A percentile compares a stretch with the other conserved stretches of the same genome.
Conservation (phyloP, 2,888 invertebrate species). For the Bembecia ichneumoniformis region DNA sequence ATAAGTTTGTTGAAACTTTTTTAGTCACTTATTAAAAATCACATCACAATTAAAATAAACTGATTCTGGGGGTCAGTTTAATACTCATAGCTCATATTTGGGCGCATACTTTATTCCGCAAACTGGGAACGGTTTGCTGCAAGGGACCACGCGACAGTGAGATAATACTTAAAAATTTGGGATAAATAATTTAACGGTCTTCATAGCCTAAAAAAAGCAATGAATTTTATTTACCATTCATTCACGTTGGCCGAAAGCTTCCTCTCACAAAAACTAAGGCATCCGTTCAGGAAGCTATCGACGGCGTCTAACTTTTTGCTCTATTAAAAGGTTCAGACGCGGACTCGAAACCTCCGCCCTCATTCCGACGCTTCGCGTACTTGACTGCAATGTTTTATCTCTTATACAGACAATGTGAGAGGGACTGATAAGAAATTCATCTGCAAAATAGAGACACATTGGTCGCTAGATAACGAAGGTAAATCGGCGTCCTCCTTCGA, state of each 20-base stretch:
- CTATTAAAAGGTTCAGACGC: conserved; percentile 25
- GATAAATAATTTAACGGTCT: no score
- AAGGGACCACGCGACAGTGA: conserved; percentile 8
- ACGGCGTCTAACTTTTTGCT: conserved; percentile 23
- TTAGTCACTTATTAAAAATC: no score
- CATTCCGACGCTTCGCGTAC: conserved; percentile 5
- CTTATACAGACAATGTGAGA: neutral
- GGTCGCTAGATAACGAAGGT: neutral
- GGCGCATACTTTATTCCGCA: no score
- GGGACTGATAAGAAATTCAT: neutral
- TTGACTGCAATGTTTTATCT: neutral
- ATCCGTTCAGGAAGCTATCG: conserved; percentile 21
- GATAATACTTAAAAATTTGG: no score
- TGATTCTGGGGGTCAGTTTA: no score
- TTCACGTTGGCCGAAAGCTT: conserved; percentile 28
- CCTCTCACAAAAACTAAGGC: conserved; percentile 24
- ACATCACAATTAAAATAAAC: no score
- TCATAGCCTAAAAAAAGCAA: no score
- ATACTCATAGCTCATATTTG: no score
- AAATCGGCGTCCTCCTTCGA: neutral
- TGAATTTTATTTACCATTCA: conserved; percentile 9
- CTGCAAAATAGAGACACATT: neutral
- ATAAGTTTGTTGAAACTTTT: no score
- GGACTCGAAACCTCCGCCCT: conserved; percentile 5
- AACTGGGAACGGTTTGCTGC: neutral